A percentile compares a stretch with the other conserved stretches of the same genome.
phyloP scores from a whole-genome alignment of 2,113 vertebrate genomes.

The Cololabis saira region DNA sequence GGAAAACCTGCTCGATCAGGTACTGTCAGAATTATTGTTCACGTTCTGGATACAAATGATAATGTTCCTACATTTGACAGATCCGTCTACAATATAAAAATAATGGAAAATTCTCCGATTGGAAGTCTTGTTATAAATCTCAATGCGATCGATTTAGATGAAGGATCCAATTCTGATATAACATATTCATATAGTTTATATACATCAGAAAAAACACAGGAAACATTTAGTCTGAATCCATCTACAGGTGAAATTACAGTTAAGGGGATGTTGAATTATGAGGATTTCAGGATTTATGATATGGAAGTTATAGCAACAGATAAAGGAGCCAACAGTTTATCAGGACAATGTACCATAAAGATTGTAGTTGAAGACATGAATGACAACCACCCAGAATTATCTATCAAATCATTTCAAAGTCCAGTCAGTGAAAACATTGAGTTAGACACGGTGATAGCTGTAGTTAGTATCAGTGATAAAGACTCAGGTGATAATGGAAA shows the following conservation, averaged over 20 bases:
- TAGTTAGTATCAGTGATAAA: constrained; percentile 75
- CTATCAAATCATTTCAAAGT: constrained; percentile 73
- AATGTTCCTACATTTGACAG: too few species aligned
- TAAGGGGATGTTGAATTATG: constrained; percentile 78
- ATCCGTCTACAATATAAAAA: constrained; percentile 20
- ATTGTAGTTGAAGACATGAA: constrained; percentile 79
- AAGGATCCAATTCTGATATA: constrained; percentile 7
- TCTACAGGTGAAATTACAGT: constrained; percentile 78
- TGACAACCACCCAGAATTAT: constrained; percentile 77
- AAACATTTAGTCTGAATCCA: constrained; percentile 78
- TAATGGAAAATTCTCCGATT: constrained; percentile 69
- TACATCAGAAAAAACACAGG: constrained; percentile 18
- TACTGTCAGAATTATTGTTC: too few species aligned
- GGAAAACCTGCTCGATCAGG: too few species aligned
- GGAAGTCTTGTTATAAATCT: constrained; percentile 56
- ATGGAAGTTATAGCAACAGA: constrained; percentile 66
- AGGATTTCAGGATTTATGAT: constrained; percentile 73
- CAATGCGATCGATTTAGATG: neutral
- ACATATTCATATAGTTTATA: constrained; percentile 18
- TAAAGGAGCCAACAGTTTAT: constrained; percentile 58
- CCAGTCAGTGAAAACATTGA: constrained; percentile 71
- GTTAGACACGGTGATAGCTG: constrained; percentile 64
- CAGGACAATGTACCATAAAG: constrained; percentile 72
- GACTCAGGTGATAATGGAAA: constrained; percentile 76
- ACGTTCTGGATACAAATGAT: too few species aligned